Evolutionary conservation across 2,113 vertebrate genomes (phyloP).

Genomic region (Varanus komodoensis): DNA sequence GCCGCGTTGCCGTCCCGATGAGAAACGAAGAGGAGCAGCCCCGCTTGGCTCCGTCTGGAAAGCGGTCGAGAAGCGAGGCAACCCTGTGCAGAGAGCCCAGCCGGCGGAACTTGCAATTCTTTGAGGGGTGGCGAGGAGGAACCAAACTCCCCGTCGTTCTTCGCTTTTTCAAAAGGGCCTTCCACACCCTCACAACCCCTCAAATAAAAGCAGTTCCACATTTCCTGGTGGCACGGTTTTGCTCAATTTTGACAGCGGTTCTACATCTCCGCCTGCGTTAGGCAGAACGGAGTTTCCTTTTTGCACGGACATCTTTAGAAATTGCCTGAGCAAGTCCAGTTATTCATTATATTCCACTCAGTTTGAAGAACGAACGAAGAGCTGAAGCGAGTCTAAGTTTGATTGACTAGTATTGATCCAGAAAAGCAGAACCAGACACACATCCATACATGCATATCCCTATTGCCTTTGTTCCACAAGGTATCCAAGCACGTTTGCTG

Average conservation of each 20-base stretch:
- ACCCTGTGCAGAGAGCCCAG: no score
- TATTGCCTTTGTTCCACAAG: conserved; percentile 12
- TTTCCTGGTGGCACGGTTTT: neutral
- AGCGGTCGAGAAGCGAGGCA: neutral
- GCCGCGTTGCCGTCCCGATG: neutral
- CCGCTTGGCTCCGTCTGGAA: neutral
- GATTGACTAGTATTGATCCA: neutral
- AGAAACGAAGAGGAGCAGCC: neutral
- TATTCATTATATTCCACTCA: neutral
- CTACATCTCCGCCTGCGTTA: neutral
- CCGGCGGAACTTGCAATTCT: neutral
- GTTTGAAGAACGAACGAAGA: no score
- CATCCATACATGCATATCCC: no score
- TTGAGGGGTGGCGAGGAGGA: neutral
- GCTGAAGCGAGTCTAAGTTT: neutral
- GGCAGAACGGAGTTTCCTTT: neutral
- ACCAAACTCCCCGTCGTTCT: rapidly evolving
- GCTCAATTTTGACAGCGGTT: neutral
- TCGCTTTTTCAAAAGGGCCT: neutral
- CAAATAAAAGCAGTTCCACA: neutral
- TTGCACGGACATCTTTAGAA: neutral
- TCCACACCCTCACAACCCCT: neutral
- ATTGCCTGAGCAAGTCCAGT: neutral
- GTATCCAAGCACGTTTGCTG: neutral
- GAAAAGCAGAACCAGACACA: neutral